Base-by-base conservation (phyloP, 2,888 invertebrate species). In the Tuberolachnus salignus region DNA sequence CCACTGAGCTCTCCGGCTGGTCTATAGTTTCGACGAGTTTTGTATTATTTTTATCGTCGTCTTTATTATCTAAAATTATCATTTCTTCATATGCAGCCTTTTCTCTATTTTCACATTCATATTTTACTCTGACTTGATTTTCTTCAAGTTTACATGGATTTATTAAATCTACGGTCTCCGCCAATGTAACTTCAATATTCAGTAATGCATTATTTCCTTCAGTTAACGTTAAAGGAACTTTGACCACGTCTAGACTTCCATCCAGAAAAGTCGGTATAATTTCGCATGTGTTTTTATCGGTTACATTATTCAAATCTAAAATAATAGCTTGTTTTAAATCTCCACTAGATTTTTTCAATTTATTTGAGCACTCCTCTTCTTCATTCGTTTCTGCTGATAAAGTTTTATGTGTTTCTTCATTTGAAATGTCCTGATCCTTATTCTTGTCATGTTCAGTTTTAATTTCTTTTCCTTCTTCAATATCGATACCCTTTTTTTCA, bases 331-430 rank as follows among this genome's bases (percentile, higher is more conserved):
- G 51, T 53, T 44, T 51, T n/a, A 73, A 51, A 21, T 63, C 3
- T 6, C 1, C 16, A 9, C 42, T 4, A 2, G 46, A 4, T 0
- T 26, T 49, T 1, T 34, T 42, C 10, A 23, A 49, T 14, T 9
- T n/a, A 10, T 21, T 21, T 23, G 13, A n/a, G 4, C 3, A n/a
- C 1, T 23, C 78, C 23, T 74, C 71, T 46, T 80, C 81, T 69
- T 82, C 73, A 26, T 83, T 81, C 80, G 80, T 80, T 55, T 80
- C 82, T 71, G 71, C 83, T 74, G 49, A 80, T 49, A 59, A 34
- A 34, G 6, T 34, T 34, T 3, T 4, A 34, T 34, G 3, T 34
- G 6, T 34, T 34, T 34, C 34, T 34, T 42, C 6, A 8, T 3
- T 3, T 21, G 16, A 3, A 49, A 10, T 19, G 6, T 42, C 21